Percentiles rank a stretch among this genome's conserved stretches.
These are phyloP conservation scores for Diplodus sargus DNA, from an alignment of 2,797 vertebrate genomes.

Conservation along the genomic window DNA sequence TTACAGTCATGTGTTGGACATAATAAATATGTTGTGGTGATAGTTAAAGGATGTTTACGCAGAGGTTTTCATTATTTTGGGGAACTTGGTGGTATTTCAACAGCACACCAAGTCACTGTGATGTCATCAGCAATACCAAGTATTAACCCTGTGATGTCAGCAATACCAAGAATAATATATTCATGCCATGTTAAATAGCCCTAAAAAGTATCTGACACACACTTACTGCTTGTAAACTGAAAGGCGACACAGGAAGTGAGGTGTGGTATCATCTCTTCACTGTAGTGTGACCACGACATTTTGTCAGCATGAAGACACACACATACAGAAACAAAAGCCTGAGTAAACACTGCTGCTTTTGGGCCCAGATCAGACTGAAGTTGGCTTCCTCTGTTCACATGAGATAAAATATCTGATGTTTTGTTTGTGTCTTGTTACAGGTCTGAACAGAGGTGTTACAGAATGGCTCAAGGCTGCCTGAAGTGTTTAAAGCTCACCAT, in stretches of 20 bases:
- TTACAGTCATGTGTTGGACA: background rate
- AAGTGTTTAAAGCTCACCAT: conserved; percentile 87
- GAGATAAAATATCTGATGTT: background rate
- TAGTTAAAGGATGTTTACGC: background rate
- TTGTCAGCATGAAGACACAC: background rate
- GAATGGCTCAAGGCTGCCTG: conserved; percentile 84
- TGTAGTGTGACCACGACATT: background rate
- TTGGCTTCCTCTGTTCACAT: no score
- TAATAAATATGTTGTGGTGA: background rate
- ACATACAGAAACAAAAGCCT: background rate
- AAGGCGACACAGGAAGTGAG: conserved; percentile 60
- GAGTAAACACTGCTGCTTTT: background rate
- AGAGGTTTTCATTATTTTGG: background rate
- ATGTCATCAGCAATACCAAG: background rate
- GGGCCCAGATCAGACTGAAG: background rate
- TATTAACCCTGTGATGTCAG: background rate
- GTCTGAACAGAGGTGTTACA: conserved; percentile 45
- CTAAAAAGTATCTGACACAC: background rate
- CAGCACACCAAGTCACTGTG: background rate
- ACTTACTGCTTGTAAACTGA: background rate
- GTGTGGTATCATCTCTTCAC: conserved; percentile 6
- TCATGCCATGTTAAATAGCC: background rate
- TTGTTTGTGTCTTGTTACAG: conserved; percentile 52
- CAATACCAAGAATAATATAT: background rate
- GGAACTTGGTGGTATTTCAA: conserved; percentile 11